Conservation (phyloP, 2,888 invertebrate genomes). For the Ophion obscuratus region DNA sequence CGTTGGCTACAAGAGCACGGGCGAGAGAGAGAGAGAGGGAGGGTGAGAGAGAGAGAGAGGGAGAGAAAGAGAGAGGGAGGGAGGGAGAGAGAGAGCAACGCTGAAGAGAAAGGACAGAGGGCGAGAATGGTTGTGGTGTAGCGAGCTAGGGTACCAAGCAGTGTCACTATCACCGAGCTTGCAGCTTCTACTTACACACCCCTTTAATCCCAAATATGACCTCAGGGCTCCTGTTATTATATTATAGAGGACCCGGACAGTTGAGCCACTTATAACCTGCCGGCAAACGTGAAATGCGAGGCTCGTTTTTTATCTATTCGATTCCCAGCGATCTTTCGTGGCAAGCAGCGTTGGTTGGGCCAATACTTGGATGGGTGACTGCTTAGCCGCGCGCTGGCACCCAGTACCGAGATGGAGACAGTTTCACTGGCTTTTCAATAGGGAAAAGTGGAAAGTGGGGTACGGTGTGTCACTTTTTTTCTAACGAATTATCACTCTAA, state of each 20-base stretch:
- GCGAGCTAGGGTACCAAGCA: conserved; percentile 72
- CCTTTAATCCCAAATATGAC: conserved; percentile 81
- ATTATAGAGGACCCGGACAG: conserved; percentile 52
- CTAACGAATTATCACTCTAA: too few relatives aligned
- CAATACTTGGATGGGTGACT: too few relatives aligned
- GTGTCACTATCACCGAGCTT: conserved; percentile 74
- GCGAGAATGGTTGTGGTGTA: conserved; percentile 49
- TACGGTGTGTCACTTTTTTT: too few relatives aligned
- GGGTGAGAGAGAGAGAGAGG: conserved; percentile 42
- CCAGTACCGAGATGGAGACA: too few relatives aligned
- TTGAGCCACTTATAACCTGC: conserved; percentile 22
- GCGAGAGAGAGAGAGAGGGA: conserved; percentile 27
- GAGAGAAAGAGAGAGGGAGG: conserved; percentile 43
- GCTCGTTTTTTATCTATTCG: too few relatives aligned
- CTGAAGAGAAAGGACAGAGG: not conserved
- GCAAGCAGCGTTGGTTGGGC: too few relatives aligned
- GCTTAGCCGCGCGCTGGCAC: too few relatives aligned
- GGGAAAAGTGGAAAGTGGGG: too few relatives aligned
- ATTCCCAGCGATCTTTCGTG: too few relatives aligned
- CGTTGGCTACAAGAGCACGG: conserved; percentile 53
- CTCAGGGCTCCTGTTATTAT: conserved; percentile 69
- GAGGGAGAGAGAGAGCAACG: conserved; percentile 43
- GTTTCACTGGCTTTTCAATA: too few relatives aligned
- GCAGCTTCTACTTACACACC: conserved; percentile 76
- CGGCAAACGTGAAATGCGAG: conserved; percentile 13